phyloP scores from a whole-genome alignment of 2,888 invertebrate species.

The Ganaspis brasiliensis region DNA sequence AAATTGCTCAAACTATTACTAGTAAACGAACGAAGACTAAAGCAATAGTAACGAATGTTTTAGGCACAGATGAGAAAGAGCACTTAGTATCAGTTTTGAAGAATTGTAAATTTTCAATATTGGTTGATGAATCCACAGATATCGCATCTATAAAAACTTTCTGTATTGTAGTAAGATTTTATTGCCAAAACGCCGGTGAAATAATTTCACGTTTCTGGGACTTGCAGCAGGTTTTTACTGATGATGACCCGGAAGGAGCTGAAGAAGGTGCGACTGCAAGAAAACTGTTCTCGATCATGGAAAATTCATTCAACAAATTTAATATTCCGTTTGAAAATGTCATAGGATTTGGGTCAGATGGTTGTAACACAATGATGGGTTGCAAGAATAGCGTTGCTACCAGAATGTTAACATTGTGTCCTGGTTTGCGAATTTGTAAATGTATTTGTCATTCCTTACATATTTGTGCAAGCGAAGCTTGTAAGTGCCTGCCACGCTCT shows the following conservation, averaged over 20 bases:
- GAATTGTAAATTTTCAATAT: conserved; percentile 63
- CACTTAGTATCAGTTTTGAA: conserved; percentile 61
- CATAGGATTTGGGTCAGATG: conserved; percentile 68
- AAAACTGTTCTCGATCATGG: conserved; percentile 53
- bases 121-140: conserved; percentile 68
- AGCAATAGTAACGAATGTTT: conserved; percentile 63
- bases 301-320: conserved; percentile 50
- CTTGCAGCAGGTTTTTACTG: conserved; percentile 55
- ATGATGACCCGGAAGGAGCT: conserved; percentile 39
- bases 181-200: conserved; percentile 41
- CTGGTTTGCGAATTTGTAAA: conserved; percentile 65
- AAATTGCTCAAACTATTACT: conserved; percentile 62
- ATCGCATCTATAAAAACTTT: conserved; percentile 56
- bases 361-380: conserved; percentile 67
- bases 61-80: conserved; percentile 64
- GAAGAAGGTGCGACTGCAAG: conserved; percentile 53
- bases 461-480: conserved; percentile 70
- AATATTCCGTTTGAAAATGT: conserved; percentile 62
- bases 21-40: conserved; percentile 64
- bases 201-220: conserved; percentile 62
- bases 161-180: conserved; percentile 64
- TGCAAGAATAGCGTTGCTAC: conserved; percentile 66
- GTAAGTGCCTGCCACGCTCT: conserved; percentile 65
- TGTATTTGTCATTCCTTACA: conserved; percentile 72
- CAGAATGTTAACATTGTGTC: conserved; percentile 56